Percentiles rank a stretch among this genome's conserved stretches.
Evolutionary conservation across 2,113 vertebrate genomes (phyloP).

Genomic region (Vulpes vulpes): DNA sequence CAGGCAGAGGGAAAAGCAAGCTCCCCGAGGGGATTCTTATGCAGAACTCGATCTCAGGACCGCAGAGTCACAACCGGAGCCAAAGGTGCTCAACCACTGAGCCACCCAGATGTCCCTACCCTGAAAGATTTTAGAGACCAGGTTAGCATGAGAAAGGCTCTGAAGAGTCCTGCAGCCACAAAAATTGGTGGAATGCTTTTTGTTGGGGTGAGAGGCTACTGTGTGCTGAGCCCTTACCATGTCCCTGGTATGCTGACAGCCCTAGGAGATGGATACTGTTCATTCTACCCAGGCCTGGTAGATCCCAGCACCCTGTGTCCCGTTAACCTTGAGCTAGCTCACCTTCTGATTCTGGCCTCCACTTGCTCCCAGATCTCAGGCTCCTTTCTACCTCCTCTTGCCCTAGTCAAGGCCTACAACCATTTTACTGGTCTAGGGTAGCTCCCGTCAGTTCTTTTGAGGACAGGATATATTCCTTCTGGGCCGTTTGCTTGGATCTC

Average conservation of each 20-base stretch:
- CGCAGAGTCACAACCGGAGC: no score
- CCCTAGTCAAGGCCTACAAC: neutral
- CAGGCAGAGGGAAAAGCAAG: no score
- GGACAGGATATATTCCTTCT: neutral
- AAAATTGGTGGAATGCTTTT: neutral
- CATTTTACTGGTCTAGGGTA: neutral
- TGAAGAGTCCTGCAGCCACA: slow-evolving; percentile 12
- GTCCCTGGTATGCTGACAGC: neutral
- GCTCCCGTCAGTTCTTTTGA: neutral
- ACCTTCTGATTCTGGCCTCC: neutral
- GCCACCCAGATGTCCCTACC: no score
- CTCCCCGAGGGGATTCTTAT: no score
- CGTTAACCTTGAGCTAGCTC: neutral
- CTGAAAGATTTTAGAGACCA: neutral
- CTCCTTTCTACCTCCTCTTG: neutral
- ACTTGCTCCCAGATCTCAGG: neutral
- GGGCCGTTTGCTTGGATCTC: neutral
- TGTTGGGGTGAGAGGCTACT: neutral
- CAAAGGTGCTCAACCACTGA: no score
- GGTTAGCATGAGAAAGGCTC: neutral
- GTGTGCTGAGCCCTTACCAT: neutral
- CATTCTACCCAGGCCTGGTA: neutral
- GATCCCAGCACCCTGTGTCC: neutral
- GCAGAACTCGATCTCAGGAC: no score
- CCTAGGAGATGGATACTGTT: neutral